These are phyloP conservation scores for Mustela lutreola DNA, from an alignment of 2,113 vertebrate genomes.

Conservation along the genomic window DNA sequence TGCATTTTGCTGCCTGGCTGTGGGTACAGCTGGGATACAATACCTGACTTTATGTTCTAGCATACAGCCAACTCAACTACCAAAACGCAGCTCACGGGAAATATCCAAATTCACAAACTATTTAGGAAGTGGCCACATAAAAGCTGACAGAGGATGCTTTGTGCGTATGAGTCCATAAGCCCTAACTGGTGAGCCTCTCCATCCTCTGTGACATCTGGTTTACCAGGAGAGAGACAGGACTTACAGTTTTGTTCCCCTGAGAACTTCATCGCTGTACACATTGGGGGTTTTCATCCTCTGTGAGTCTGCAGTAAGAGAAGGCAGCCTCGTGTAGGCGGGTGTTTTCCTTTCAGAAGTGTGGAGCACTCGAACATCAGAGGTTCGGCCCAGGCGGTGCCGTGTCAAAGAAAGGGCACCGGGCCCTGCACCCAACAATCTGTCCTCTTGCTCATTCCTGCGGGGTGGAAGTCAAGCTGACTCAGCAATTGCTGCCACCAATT, in stretches of 20 bases:
- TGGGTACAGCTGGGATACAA: not conserved
- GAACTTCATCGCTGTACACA: slow-evolving; percentile 84
- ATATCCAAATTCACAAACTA: not conserved
- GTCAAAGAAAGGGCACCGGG: slow-evolving; percentile 66
- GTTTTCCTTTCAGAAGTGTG: slow-evolving; percentile 84
- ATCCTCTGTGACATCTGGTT: not conserved
- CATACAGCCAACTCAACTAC: not conserved
- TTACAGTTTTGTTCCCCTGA: slow-evolving; percentile 90
- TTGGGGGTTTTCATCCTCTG: slow-evolving; percentile 85
- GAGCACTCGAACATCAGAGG: slow-evolving; percentile 40
- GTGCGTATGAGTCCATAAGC: not conserved
- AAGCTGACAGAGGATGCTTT: not conserved
- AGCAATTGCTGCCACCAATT: too few species aligned
- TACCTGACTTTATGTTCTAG: not conserved
- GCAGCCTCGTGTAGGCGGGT: slow-evolving; percentile 83
- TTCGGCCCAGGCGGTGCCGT: not conserved
- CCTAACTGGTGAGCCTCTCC: not conserved
- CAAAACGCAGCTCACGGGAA: not conserved
- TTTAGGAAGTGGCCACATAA: not conserved
- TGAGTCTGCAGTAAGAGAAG: slow-evolving; percentile 84
- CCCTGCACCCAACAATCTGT: slow-evolving; percentile 65
- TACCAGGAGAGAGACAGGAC: slow-evolving; percentile 76
- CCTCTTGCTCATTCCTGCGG: slow-evolving; percentile 88
- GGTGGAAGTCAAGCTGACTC: not conserved
- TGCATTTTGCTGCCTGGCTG: not conserved